Base-by-base conservation (phyloP, 2,888 invertebrate species). In the Eristalis intricaria region DNA sequence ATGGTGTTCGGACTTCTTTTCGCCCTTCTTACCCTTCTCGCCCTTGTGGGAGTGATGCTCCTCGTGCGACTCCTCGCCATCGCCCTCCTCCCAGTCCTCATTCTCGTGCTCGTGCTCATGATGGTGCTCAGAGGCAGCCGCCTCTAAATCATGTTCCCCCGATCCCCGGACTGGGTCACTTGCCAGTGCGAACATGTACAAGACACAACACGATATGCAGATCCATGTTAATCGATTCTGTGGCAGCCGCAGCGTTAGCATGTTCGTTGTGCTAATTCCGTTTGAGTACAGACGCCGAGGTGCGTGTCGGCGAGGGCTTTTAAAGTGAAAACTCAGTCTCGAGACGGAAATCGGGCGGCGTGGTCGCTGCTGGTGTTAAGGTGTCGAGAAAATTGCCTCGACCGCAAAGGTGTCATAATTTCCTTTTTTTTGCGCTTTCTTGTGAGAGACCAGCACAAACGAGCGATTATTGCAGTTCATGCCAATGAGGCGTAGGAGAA, bases 21-120 rank as follows among this genome's bases (percentile, higher is more conserved):
- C 96, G 0, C 95, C 96, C 88, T 96, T 96, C 89, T 96, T 95
- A 0, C 95, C 96, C 90, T 96, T 95, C 86, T 95, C 95, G 0
- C 96, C 96, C 88, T 96, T 95, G 38, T 95, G 94, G 79, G 94
- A 93, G 89, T 95, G 94, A 89, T 96, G 95, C 86, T 95, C 95
- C 0, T 95, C 94, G 88, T 96, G 95, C 86, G 95, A 95, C 89
- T 96, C 95, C 87, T 95, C 95, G 0, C 96, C 96, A 1, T 95
- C 95, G 11, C 96, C 96, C 89, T 95, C 94, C 64, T 93, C 92
- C 76, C 90, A 91, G 43, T 91, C 91, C 85, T 92, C 92, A n/a
- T 90, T 89, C 22, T 90, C 88, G 26, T 90, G 89, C 23, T 91
- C 90, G 60, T 90, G 90, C 66, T 89, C 89, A 65, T 91, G 90